Base-by-base conservation (phyloP, 1,140 invertebrate genomes). In the Thrips palmi region DNA sequence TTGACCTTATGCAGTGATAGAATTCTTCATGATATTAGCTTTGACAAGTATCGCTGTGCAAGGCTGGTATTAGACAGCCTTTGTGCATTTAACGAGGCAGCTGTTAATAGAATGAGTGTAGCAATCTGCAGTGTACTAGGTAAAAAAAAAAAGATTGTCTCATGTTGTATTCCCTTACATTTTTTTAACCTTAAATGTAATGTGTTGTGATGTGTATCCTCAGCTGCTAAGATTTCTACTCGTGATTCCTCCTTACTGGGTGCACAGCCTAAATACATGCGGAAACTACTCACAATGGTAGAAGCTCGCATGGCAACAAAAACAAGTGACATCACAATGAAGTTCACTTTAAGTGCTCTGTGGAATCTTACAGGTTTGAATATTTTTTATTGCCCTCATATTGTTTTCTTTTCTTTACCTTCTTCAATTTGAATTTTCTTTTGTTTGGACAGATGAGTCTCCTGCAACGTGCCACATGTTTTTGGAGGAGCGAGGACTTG, bases 101-200 rank as follows among this genome's bases (percentile, higher is more conserved):
- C 74, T 23, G 79, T 81, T 70, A 76, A 77, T 50, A 61, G 79
- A 34, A 82, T 85, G 77, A 77, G 75, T 27, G 78, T 84, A 11
- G 80, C 79, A 2, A 84, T 85, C 43, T 81, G 77, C 50, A 81
- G 77, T 36, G 84, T 84, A 41, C 52, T 74, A 3, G 64, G 50
- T 49, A 40, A 44, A 31, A 10, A 38, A 20, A 19, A 7, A 17
- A 20, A 11, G 14, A 12, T n/a, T 32, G 7, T n/a, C n/a, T n/a
- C n/a, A n/a, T 8, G 5, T 39, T 33, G 17, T 14, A 20, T 41
- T 25, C n/a, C 19, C 27, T 4, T 40, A 21, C 24, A 39, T 42
- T 23, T 38, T 11, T 43, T 45, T 15, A 7, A 33, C 7, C 7
- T 7, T 36, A 36, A 36, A n/a, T 11, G 10, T 28, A 14, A 36